Evolutionary conservation across 2,797 vertebrate genomes (phyloP), one percentile per base, ranked within the genome.

Genomic region (Periophthalmus magnuspinnatus): DNA sequence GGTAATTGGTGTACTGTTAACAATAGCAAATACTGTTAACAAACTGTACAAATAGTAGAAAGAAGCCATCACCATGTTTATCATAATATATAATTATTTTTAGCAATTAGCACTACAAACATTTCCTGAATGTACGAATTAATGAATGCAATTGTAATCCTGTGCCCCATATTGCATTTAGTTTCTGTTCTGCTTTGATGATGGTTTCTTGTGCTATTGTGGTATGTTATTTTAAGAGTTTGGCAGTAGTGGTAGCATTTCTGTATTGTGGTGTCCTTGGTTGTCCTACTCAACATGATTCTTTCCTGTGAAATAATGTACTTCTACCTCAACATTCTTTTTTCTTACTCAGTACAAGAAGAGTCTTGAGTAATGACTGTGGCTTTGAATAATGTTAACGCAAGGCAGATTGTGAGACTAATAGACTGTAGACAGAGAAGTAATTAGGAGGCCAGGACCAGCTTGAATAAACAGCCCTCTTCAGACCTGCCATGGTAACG

Each of bases 401-500:
- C 66, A 38, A 74, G 21, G 36, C 72, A 70, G 72, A 69, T 71
- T 70, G 34, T 76, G 68, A 72, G 60, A 54, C 28, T 67, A 73
- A 72, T 65, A 65, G 45, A 17, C 38, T 67, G 70, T 75, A 74
- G 28, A 50, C 56, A 80, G 75, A 80, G 83, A 86, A 38, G 79
- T 85, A 82, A 90, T 89, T 87, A 86, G 73, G 75, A 81, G 75
- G 71, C 69, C 59, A 76, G 56, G 64, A 65, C 58, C 33, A 54
- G 67, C 14, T 56, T 75, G 80, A 83, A 84, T 78, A 82, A 87
- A 84, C 76, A 82, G 67, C 55, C 68, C 52, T 77, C 70, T 50
- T 50, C 73, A 73, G 24, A 76, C 72, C 75, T 45, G 38, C 83
- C 81, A 86, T 79, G 78, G 83, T 81, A 88, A 88, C 81, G 76